These are phyloP conservation scores for Paratrypauchen microcephalus DNA, from an alignment of 2,797 vertebrate species.

Conservation along the genomic window DNA sequence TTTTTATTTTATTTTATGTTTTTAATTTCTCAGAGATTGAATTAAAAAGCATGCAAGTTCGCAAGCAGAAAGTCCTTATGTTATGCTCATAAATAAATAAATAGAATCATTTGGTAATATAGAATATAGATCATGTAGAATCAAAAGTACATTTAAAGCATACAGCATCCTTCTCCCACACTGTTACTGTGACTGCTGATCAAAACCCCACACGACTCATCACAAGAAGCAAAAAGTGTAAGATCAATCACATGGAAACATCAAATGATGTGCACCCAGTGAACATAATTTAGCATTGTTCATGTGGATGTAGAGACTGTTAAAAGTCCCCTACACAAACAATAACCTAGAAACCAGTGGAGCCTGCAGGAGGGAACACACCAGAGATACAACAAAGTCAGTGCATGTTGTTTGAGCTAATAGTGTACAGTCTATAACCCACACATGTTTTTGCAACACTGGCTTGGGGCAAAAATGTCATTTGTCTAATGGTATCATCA, in stretches of 20 bases:
- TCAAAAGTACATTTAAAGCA: neutral
- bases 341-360: slow-evolving; percentile 58
- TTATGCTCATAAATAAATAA: no score
- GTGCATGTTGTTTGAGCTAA: slow-evolving; percentile 65
- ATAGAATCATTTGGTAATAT: slow-evolving; percentile 11
- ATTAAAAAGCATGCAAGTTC: slow-evolving; percentile 10
- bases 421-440: slow-evolving; percentile 53
- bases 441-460: slow-evolving; percentile 70
- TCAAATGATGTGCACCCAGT: slow-evolving; percentile 2
- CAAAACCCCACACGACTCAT: slow-evolving; percentile 15
- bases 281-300: slow-evolving; percentile 11
- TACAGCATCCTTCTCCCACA: slow-evolving; percentile 10
- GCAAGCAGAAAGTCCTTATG: neutral
- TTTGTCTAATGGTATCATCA: slow-evolving; percentile 77
- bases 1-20: slow-evolving; percentile 23
- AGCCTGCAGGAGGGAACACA: slow-evolving; percentile 53
- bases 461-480: slow-evolving; percentile 73
- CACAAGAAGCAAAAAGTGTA: slow-evolving; percentile 3
- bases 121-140: no score
- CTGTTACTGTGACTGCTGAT: slow-evolving; percentile 28
- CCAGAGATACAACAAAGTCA: slow-evolving; percentile 68
- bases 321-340: slow-evolving; percentile 40
- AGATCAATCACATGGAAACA: slow-evolving; percentile 6
- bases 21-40: no score
- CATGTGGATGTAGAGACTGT: slow-evolving; percentile 7